Base-by-base conservation (phyloP, 2,797 vertebrate genomes). In the Sebastes diploproa region DNA sequence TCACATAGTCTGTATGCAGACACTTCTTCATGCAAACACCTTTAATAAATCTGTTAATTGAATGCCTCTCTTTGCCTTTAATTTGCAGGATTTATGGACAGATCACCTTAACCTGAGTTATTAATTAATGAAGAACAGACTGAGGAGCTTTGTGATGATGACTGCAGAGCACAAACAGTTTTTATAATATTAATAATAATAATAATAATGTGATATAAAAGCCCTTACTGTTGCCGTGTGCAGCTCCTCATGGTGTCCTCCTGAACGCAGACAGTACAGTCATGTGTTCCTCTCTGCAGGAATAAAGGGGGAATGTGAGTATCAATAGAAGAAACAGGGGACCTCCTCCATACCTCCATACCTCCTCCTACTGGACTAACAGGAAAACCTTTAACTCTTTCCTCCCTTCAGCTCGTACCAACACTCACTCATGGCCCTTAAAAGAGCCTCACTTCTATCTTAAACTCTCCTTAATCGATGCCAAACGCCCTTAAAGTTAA, bases 331-430 rank as follows among this genome's bases (percentile, higher is more conserved):
- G 38, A 79, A 81, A 74, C 50, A 4, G 64, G 80, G 80, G 71
- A 58, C 82, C 23, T 29, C 72, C 62, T 5, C 61, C 32, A 13
- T 7, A 6, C 58, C 55, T 12, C 79, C 68, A 18, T 18, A 72
- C 68, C 80, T 36, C 89, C 90, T 89, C 90, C 87, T 87, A 78
- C 85, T 75, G 52, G 58, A 83, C 55, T 1, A 75, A 81, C 78
- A 42, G 55, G 67, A 67, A 77, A 75, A 59, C 46, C 27, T 86
- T 94, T 94, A 94, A 94, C 93, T 89, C 92, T 87, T 88, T 91
- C 89, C 85, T 90, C 32, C 82, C 90, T 74, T 67, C 61, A 34
- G 74, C 78, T 36, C 63, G 5, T 12, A 3, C 27, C 5, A 25
- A 29, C 27, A 23, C 55, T 36, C 23, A 27, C 25, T 59, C 27